A percentile compares a stretch with the other conserved stretches of the same genome.
These are phyloP conservation scores for Amphilophus citrinellus DNA, from an alignment of 2,113 vertebrate genomes.

Conservation along the genomic window DNA sequence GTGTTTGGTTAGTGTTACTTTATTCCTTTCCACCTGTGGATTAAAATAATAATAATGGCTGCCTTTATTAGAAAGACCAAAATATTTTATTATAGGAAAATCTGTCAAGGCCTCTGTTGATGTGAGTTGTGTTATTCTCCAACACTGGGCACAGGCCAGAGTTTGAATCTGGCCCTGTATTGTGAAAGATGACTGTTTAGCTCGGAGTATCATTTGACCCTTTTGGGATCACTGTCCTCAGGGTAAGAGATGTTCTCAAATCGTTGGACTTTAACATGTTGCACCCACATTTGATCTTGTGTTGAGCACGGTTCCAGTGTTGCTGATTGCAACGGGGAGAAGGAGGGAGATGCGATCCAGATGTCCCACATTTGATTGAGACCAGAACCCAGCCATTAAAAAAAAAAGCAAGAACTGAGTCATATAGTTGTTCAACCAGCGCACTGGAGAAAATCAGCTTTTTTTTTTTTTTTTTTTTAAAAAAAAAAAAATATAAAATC, in stretches of 20 bases:
- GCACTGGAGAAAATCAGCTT: conserved; percentile 42
- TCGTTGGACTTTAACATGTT: conserved; percentile 72
- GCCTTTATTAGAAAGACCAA: conserved; percentile 21
- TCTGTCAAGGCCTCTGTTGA: conserved; percentile 9
- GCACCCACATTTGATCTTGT: conserved; percentile 74
- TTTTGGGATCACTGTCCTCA: conserved; percentile 23
- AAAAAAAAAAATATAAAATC: background rate
- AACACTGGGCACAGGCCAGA: conserved; percentile 19
- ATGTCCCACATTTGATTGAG: conserved; percentile 87
- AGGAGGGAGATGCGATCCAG: conserved; percentile 85
- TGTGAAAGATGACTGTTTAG: conserved; percentile 28
- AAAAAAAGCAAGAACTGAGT: conserved; percentile 81
- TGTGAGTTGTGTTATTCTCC: conserved; percentile 18
- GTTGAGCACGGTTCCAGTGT: conserved; percentile 59
- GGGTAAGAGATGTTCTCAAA: conserved; percentile 56
- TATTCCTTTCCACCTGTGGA: conserved; percentile 10
- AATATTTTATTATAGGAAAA: conserved; percentile 28
- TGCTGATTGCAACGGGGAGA: conserved; percentile 80
- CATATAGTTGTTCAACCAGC: conserved; percentile 67
- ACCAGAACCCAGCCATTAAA: conserved; percentile 88
- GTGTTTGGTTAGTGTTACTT: conserved; percentile 21
- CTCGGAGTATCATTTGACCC: background rate
- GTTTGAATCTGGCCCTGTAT: background rate
- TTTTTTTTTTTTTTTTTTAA: background rate
- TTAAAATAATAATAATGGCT: conserved; percentile 37